Percentiles rank a stretch among this genome's conserved stretches.
Evolutionary conservation across 1,140 invertebrate genomes (phyloP).

Genomic region (Drosophila oshimai): DNA sequence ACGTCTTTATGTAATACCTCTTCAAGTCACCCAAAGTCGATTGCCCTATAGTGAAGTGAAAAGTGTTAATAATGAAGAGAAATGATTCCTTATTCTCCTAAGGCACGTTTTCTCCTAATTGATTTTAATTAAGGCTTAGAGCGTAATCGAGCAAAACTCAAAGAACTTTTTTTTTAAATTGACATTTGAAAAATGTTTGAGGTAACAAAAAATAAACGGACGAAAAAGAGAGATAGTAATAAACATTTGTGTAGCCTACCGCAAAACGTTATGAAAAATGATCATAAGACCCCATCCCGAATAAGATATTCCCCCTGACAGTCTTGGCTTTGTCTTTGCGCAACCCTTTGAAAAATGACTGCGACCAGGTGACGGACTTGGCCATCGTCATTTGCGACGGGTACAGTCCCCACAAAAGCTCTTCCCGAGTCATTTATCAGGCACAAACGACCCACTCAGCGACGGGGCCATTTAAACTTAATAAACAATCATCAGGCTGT

Average conservation of each 20-base stretch:
- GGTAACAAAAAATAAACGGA: constrained; percentile 6
- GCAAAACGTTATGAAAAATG: constrained; percentile 38
- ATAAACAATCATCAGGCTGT: constrained; percentile 77
- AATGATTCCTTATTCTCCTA: too few relatives aligned
- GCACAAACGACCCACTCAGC: constrained; percentile 4
- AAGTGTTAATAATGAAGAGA: too few relatives aligned
- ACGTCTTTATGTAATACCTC: too few relatives aligned
- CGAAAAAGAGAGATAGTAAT: constrained; percentile 4
- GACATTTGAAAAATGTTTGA: constrained; percentile 64
- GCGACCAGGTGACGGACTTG: constrained; percentile 42
- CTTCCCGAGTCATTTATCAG: constrained; percentile 54
- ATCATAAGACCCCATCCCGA: background rate
- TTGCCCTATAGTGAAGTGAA: too few relatives aligned
- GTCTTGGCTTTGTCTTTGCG: constrained; percentile 21
- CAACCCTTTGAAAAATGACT: constrained; percentile 52
- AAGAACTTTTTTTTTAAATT: constrained; percentile 45
- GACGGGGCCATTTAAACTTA: constrained; percentile 60
- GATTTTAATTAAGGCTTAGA: constrained; percentile 49
- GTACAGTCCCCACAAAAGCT: constrained; percentile 58
- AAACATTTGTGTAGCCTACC: constrained; percentile 28
- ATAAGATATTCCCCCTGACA: background rate
- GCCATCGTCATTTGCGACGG: background rate
- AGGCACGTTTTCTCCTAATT: constrained; percentile 38
- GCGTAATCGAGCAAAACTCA: background rate
- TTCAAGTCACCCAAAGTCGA: too few relatives aligned